Conservation (phyloP, 1,140 invertebrate species). For the Drosophila pallidifrons region DNA sequence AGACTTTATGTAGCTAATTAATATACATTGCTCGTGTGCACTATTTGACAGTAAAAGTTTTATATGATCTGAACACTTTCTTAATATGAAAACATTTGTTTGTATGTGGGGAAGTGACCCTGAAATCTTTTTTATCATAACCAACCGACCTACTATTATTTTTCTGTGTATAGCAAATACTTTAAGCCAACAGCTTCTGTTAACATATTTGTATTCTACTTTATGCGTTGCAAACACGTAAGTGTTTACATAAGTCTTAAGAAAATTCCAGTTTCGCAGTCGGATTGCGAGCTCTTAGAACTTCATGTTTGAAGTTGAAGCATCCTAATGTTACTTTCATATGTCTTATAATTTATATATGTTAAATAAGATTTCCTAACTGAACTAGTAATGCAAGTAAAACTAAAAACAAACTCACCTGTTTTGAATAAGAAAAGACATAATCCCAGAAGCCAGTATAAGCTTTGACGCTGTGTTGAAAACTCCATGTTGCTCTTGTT, state of each 20-base stretch:
- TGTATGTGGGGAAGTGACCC: no score
- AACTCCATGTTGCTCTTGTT: slow-evolving; percentile 64
- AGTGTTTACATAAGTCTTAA: slow-evolving; percentile 23
- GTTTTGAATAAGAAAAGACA: slow-evolving; percentile 63
- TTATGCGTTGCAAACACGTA: slow-evolving; percentile 1
- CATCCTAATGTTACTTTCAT: no score
- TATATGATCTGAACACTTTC: neutral
- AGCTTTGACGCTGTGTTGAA: slow-evolving; percentile 58
- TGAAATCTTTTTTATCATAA: no score
- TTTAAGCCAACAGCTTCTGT: neutral
- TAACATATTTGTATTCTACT: neutral
- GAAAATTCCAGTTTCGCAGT: slow-evolving; percentile 5
- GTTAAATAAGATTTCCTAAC: no score
- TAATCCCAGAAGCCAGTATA: slow-evolving; percentile 71
- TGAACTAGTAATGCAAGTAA: neutral
- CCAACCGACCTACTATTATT: neutral
- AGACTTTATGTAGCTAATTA: neutral
- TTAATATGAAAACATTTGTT: neutral
- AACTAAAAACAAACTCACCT: slow-evolving; percentile 49
- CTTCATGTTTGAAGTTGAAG: neutral
- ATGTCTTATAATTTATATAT: no score
- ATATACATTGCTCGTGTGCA: neutral
- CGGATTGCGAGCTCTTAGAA: slow-evolving; percentile 25
- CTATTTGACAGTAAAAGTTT: neutral
- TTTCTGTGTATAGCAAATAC: neutral